Percentiles rank a stretch among this genome's conserved stretches.
Conservation (phyloP, 1,140 invertebrate species). For the Sipha flava region DNA sequence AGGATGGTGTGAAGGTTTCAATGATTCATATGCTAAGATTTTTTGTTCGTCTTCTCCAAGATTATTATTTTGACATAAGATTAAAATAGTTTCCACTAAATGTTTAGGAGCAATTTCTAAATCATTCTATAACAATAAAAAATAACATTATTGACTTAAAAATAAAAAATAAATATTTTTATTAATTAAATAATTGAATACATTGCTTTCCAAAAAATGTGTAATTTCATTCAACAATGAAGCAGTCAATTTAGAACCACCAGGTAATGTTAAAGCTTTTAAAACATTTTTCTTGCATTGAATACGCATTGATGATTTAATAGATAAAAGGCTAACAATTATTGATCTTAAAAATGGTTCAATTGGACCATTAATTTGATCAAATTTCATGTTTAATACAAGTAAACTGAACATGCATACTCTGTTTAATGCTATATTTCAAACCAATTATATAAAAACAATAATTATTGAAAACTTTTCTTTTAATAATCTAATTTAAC, state of each 20-base stretch:
- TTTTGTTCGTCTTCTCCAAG: slow-evolving; percentile 37
- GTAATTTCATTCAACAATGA: neutral
- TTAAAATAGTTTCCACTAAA: slow-evolving; percentile 38
- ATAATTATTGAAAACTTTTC: neutral
- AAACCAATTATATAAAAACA: neutral
- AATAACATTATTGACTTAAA: neutral
- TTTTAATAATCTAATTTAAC: neutral
- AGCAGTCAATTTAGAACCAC: neutral
- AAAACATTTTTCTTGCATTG: slow-evolving; percentile 7
- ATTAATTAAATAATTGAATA: neutral
- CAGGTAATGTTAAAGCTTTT: neutral
- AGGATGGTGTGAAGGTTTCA: slow-evolving; percentile 62
- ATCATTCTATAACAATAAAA: slow-evolving; percentile 4
- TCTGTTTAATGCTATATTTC: neutral
- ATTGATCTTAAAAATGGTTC: slow-evolving; percentile 22
- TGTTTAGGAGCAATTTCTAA: neutral
- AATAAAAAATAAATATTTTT: neutral
- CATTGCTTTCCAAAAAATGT: neutral
- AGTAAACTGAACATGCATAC: slow-evolving; percentile 12
- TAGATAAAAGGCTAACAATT: neutral
- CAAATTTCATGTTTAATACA: neutral
- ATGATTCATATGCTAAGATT: slow-evolving; percentile 50
- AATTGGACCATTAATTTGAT: slow-evolving; percentile 17
- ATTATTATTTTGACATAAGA: slow-evolving; percentile 36
- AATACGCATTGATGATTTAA: neutral